Evolutionary conservation across 2,888 invertebrate genomes (phyloP).

Genomic region (Scaptomyza polygonia): DNA sequence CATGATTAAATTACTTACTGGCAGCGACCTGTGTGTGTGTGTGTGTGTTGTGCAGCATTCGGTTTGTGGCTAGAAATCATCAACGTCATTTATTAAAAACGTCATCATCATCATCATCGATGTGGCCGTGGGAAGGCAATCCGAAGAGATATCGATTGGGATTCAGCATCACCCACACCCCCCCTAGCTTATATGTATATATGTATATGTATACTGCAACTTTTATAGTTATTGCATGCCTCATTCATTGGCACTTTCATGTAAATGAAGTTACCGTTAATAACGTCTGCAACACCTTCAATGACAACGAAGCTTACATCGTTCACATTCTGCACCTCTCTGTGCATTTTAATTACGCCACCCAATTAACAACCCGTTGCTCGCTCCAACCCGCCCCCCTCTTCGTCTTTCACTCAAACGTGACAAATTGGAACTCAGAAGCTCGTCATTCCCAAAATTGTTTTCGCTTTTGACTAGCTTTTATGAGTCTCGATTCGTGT

Average conservation of each 20-base stretch:
- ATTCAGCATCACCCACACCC: constrained; percentile 39
- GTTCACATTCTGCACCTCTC: neutral
- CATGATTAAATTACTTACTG: constrained; percentile 69
- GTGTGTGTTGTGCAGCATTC: neutral
- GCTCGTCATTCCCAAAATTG: constrained; percentile 38
- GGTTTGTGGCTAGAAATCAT: constrained; percentile 44
- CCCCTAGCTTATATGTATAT: neutral
- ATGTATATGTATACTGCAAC: neutral
- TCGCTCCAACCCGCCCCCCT: too few species aligned
- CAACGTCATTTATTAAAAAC: constrained; percentile 15
- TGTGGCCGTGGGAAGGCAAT: constrained; percentile 64
- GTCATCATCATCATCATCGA: constrained; percentile 21
- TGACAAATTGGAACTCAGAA: constrained; percentile 59
- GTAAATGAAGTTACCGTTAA: constrained; percentile 72
- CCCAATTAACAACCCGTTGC: constrained; percentile 74
- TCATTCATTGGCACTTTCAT: constrained; percentile 59
- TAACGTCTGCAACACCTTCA: constrained; percentile 48
- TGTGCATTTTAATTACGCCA: constrained; percentile 68
- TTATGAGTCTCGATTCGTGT: constrained; percentile 60
- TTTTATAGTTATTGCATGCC: constrained; percentile 43
- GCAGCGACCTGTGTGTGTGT: constrained; percentile 19
- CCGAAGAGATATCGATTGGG: constrained; percentile 38
- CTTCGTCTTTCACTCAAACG: constrained; percentile 7
- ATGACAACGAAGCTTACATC: constrained; percentile 7
- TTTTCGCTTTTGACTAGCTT: constrained; percentile 36